Evolutionary conservation across 2,888 invertebrate genomes (phyloP).

Genomic region (Plagodis pulveraria): DNA sequence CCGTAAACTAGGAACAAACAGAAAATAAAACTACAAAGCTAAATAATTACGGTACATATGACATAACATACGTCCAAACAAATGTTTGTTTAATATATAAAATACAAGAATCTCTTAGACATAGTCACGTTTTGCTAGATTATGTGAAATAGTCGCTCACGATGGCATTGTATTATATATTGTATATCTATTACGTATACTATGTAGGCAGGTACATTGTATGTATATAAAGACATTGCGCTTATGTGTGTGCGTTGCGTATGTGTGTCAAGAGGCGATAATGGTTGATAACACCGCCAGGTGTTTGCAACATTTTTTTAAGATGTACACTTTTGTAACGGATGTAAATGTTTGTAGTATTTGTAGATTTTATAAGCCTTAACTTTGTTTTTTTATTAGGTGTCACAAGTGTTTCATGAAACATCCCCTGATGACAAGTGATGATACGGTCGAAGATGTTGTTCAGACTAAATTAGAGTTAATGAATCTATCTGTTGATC

Average conservation of each 20-base stretch:
- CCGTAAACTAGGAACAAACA: too few species aligned
- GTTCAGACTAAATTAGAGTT: too few species aligned
- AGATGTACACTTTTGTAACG: background rate
- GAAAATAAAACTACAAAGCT: slow-evolving; percentile 3
- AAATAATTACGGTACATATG: slow-evolving; percentile 18
- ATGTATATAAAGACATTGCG: background rate
- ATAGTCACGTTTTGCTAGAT: slow-evolving; percentile 47
- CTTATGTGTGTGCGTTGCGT: slow-evolving; percentile 25
- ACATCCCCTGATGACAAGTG: too few species aligned
- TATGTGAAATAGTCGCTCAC: slow-evolving; percentile 50
- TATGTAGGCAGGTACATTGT: background rate
- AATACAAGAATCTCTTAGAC: slow-evolving; percentile 34
- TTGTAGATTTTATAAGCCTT: too few species aligned
- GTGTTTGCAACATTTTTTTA: slow-evolving; percentile 22
- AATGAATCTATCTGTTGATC: too few species aligned
- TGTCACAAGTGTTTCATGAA: too few species aligned
- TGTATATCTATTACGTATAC: background rate
- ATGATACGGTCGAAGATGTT: too few species aligned
- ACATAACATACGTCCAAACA: slow-evolving; percentile 22
- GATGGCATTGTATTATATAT: slow-evolving; percentile 34
- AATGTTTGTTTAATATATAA: slow-evolving; percentile 23
- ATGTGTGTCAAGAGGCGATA: slow-evolving; percentile 45
- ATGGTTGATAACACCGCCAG: slow-evolving; percentile 34
- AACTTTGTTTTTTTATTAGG: too few species aligned
- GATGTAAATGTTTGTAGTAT: too few species aligned